These are phyloP conservation scores for Laspeyria flexula DNA, from an alignment of 2,888 invertebrate species.

Conservation along the genomic window DNA sequence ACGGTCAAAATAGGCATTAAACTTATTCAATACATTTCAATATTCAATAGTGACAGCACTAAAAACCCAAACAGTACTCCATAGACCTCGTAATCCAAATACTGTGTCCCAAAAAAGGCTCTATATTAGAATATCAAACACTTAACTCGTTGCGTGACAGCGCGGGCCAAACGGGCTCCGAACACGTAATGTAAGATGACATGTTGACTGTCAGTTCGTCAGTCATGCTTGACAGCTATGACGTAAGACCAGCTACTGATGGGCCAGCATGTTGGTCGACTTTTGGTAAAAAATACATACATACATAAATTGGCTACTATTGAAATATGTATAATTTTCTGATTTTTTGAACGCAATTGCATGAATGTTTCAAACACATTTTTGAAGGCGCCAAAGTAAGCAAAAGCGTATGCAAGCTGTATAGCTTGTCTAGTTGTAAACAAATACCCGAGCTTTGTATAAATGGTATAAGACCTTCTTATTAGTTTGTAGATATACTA, in stretches of 20 bases:
- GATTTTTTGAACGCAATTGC: neutral
- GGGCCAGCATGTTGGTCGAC: constrained; percentile 1
- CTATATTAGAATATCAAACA: constrained; percentile 17
- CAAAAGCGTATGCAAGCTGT: no score
- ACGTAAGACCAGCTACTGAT: neutral
- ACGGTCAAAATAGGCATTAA: no score
- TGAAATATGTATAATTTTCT: neutral
- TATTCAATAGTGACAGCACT: no score
- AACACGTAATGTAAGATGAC: constrained; percentile 19
- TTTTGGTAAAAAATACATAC: neutral
- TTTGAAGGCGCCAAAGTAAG: no score
- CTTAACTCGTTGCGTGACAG: constrained; percentile 13
- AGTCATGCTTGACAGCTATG: constrained; percentile 5
- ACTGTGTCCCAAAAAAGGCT: neutral
- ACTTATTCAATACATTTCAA: no score
- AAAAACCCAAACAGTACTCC: neutral
- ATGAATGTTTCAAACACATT: no score
- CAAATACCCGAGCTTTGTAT: no score
- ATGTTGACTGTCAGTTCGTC: constrained; percentile 9
- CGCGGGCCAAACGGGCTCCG: constrained; percentile 2
- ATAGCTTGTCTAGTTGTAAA: no score
- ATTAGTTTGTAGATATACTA: no score
- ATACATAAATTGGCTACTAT: no score
- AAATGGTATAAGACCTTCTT: no score
- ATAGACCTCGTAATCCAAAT: neutral